Conservation (phyloP, 2,113 vertebrate genomes). For the Globicephala melas region DNA sequence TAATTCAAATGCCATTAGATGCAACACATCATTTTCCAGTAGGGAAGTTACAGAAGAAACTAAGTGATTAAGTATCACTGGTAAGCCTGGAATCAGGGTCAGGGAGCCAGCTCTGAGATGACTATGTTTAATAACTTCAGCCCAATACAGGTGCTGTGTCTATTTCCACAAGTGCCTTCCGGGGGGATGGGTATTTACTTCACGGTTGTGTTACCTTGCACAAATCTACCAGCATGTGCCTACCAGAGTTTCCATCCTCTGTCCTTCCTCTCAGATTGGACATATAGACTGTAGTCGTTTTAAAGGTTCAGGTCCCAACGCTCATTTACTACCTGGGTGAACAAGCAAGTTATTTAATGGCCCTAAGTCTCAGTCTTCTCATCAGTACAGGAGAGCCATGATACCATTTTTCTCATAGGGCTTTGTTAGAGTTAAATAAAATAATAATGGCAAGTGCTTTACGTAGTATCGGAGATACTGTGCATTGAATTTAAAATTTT, state of each 20-base stretch:
- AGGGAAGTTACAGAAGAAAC: not conserved
- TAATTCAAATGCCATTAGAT: not conserved
- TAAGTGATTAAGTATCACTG: not conserved
- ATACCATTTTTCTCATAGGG: not conserved
- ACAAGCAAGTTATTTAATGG: not conserved
- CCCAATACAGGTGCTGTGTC: not conserved
- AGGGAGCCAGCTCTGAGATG: not conserved
- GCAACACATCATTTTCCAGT: not conserved
- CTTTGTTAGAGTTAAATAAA: slow-evolving; percentile 7
- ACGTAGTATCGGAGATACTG: not conserved
- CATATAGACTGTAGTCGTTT: not conserved
- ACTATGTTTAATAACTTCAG: not conserved
- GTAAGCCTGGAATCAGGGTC: not conserved
- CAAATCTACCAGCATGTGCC: not conserved
- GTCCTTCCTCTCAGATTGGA: not conserved
- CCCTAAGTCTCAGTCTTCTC: not conserved
- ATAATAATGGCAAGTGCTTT: not conserved
- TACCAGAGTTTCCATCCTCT: not conserved
- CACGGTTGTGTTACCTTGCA: not conserved
- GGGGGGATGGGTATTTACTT: not conserved
- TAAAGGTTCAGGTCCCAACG: not conserved
- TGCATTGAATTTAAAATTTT: not conserved
- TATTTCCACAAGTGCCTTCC: not conserved
- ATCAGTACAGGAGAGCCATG: not conserved
- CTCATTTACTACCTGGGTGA: not conserved